Base-by-base conservation (phyloP, 2,113 vertebrate genomes). In the Lepus timidus region DNA sequence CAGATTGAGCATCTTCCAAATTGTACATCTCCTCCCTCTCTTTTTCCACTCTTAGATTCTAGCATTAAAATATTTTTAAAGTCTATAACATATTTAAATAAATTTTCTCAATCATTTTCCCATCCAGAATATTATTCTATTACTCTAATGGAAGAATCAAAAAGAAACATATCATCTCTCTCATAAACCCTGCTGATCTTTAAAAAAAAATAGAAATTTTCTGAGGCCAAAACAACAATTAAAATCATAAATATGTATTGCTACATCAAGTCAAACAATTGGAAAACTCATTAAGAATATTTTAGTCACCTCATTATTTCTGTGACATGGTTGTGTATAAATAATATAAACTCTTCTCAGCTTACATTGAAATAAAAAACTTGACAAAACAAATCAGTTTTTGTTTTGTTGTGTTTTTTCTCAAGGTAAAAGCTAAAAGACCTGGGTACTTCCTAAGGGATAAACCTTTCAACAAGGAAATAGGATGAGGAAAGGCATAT, bases 231-330 rank as follows among this genome's bases (percentile, higher is more conserved):
- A 97, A 95, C 94, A 96, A 93, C 96, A 95, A 97, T 97, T 97
- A 97, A 95, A 96, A 85, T 83, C 79, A 97, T 97, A 97, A 97
- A 97, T 97, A 97, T 96, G 96, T 90, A 96, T 96, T 95, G 80
- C 67, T 93, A 86, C 58, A 95, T 93, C 75, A 89, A 95, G 61
- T 93, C 94, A 95, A 96, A 97, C 95, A 95, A 96, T 85, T 93
- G 85, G 68, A 97, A 96, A 97, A 90, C 86, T 97, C 93, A 96
- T 95, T 97, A 96, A 96, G 88, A 95, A 86, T 93, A 85, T 95
- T 96, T 96, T 94, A 96, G 96, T 97, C 90, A 96, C 80, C 93
- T 93, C 90, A 92, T 96, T 96, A 91, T 70, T 94, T 90, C 82
- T 61, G 29, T 78, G 80, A 49, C 49, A 74, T 74, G 23, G 64